These are phyloP conservation scores for Melanostigma gelatinosum DNA, from an alignment of 2,113 vertebrate genomes.

Conservation along the genomic window DNA sequence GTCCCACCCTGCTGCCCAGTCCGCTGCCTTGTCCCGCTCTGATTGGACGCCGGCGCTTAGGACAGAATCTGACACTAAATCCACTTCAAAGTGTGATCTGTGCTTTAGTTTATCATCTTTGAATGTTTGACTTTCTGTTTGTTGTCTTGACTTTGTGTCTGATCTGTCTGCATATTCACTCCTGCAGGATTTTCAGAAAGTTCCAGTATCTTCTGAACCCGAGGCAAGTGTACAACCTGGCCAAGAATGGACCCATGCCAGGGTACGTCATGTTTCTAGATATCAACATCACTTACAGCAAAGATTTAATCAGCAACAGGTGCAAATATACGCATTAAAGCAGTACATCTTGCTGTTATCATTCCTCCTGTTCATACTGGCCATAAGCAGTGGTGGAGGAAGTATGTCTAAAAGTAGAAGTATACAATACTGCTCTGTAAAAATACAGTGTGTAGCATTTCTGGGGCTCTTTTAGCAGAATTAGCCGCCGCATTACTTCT, in stretches of 20 bases:
- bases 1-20: conserved; percentile 65
- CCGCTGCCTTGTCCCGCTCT: conserved; percentile 27
- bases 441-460: neutral
- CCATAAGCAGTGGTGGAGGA: neutral
- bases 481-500: too few species aligned
- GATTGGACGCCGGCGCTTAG: conserved; percentile 33
- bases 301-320: neutral
- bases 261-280: conserved; percentile 81
- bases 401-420: neutral
- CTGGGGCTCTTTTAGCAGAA: neutral
- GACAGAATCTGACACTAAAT: conserved; percentile 7
- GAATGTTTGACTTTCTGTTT: neutral
- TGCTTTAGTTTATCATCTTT: neutral
- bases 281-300: neutral
- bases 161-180: conserved; percentile 32
- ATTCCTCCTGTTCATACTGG: neutral
- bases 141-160: neutral
- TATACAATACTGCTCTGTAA: neutral
- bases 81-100: neutral
- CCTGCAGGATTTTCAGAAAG: conserved; percentile 92
- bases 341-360: neutral
- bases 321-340: neutral
- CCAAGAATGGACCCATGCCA: conserved; percentile 92
- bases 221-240: conserved; percentile 94
- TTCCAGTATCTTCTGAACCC: conserved; percentile 96